Percentiles rank a stretch among this genome's conserved stretches.
Conservation (phyloP, 2,113 vertebrate genomes). For the Hiodon tergisus region DNA sequence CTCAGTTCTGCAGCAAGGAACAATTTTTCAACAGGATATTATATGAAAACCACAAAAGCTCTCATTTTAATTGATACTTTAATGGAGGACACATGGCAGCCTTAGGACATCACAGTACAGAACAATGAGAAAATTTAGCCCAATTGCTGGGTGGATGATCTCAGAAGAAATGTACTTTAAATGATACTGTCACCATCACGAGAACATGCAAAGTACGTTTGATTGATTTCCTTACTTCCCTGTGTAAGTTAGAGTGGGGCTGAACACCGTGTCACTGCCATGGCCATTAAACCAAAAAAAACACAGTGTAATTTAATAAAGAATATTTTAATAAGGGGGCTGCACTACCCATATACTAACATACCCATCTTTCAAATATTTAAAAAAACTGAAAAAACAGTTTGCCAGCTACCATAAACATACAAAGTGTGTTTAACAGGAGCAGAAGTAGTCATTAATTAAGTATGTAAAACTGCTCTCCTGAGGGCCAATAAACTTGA, state of each 20-base stretch:
- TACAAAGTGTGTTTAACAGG: background rate
- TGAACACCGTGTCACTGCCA: background rate
- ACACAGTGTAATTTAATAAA: constrained; percentile 28
- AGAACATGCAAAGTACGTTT: background rate
- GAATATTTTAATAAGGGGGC: constrained; percentile 30
- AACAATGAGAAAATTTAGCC: no score
- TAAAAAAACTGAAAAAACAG: constrained; percentile 32
- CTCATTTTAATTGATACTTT: no score
- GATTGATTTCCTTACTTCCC: background rate
- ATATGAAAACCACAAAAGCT: no score
- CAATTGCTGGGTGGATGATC: no score
- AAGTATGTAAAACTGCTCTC: background rate
- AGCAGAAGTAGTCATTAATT: background rate
- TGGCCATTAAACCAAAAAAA: constrained; percentile 39
- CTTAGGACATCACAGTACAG: no score
- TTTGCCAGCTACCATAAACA: constrained; percentile 24
- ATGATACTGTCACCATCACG: no score
- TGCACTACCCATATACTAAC: constrained; percentile 32
- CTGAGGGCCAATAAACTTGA: background rate
- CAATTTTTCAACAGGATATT: no score
- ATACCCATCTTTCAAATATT: constrained; percentile 19
- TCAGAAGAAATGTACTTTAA: no score
- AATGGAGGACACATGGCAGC: no score
- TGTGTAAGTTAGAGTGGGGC: background rate
- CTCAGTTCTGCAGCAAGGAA: no score